phyloP scores from a whole-genome alignment of 1,140 invertebrate species.

The Drosophila pallidifrons region DNA sequence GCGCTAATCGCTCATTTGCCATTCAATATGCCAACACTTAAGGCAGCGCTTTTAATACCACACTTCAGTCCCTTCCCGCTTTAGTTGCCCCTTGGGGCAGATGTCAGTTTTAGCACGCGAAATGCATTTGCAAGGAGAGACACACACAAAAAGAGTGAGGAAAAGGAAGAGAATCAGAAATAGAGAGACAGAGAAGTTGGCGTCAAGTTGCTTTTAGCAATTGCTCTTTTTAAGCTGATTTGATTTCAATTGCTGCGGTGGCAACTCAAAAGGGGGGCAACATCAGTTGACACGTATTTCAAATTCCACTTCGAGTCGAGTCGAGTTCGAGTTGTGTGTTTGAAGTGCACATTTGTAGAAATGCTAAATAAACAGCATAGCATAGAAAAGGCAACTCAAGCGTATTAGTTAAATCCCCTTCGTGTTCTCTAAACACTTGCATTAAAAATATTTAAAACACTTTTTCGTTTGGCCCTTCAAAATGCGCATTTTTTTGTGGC shows the following conservation, averaged over 20 bases:
- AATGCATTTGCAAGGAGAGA: constrained; percentile 46
- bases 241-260: constrained; percentile 61
- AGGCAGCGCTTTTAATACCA: constrained; percentile 1
- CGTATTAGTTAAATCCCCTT: neutral
- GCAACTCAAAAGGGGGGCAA: constrained; percentile 20
- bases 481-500: constrained; percentile 27
- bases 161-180: neutral
- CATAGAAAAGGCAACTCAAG: neutral
- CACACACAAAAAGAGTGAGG: neutral
- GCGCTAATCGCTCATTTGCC: constrained; percentile 74
- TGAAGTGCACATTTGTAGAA: constrained; percentile 4
- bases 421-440: constrained; percentile 3
- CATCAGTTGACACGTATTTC: neutral
- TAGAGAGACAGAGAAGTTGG: neutral
- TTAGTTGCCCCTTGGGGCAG: constrained; percentile 11
- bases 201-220: constrained; percentile 65
- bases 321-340: neutral
- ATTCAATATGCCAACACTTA: constrained; percentile 62
- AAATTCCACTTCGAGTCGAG: neutral
- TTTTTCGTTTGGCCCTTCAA: neutral
- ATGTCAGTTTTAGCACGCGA: constrained; percentile 40
- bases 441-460: constrained; percentile 24
- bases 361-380: constrained; percentile 2
- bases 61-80: neutral
- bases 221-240: constrained; percentile 66